Conservation (phyloP, 2,113 vertebrate species). For the Sander lucioperca region DNA sequence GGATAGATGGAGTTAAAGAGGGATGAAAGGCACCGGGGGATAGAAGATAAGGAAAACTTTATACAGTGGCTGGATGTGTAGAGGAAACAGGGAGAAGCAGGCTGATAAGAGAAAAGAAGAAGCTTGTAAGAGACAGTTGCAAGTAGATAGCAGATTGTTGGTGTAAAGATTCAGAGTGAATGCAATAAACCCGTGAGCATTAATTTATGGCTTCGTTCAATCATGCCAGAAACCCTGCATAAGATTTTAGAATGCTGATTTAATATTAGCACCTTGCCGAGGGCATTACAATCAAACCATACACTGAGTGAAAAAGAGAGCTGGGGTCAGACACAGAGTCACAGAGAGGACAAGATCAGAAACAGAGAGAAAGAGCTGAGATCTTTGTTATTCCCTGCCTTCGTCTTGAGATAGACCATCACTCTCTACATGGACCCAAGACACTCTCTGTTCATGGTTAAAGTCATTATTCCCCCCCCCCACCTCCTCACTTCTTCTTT, state of each 20-base stretch:
- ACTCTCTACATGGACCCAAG: constrained; percentile 32
- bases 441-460: constrained; percentile 60
- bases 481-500: constrained; percentile 30
- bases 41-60: constrained; percentile 1
- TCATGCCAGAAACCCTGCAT: constrained; percentile 28
- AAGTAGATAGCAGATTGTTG: constrained; percentile 35
- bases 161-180: constrained; percentile 21
- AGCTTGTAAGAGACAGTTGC: constrained; percentile 13
- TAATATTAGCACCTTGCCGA: constrained; percentile 54
- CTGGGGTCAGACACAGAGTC: constrained; percentile 15
- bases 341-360: constrained; percentile 27
- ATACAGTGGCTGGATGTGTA: constrained; percentile 14
- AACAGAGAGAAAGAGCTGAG: constrained; percentile 25
- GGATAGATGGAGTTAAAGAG: constrained; percentile 20
- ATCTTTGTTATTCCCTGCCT: constrained; percentile 59
- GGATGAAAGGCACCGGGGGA: constrained; percentile 3
- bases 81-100: constrained; percentile 1
- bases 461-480: constrained; percentile 45
- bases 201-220: constrained; percentile 54
- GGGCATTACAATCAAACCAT: constrained; percentile 33
- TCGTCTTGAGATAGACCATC: constrained; percentile 53
- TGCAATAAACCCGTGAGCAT: constrained; percentile 42
- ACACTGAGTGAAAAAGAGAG: constrained; percentile 13
- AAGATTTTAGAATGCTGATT: constrained; percentile 53
- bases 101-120: constrained; percentile 2